Evolutionary conservation across 2,113 vertebrate genomes (phyloP), one percentile per base, ranked within the genome.

Genomic region (Leucopternis melanops): DNA sequence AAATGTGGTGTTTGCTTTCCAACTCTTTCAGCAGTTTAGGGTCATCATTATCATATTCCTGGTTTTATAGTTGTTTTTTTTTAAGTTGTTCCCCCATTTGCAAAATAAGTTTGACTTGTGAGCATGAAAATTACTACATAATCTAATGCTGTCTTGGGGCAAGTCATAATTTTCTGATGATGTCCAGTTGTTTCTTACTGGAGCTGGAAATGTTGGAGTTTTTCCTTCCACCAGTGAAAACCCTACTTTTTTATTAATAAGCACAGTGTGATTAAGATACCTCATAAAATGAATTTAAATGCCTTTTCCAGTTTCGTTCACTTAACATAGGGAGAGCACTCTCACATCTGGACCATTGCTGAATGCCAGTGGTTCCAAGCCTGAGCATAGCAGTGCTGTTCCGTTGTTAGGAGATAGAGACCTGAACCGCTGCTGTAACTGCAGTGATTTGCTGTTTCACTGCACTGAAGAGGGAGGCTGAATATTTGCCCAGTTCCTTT

Each of bases 321-420:
- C 22, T 77, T 50, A 66, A 38, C 5, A 21, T 5, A 36, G 52
- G 29, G 32, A 71, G 42, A 47, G 9, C 6, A 72, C 6, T 75
- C 21, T 52, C 11, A 1, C 11, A 3, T 27, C 4, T 0, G 0
- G 21, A 42, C 4, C 40, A 11, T 45, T 54, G 34, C 44, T 71
- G 78, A 71, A 59, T 38, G 45, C 13, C 22, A n/a, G n/a, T 16
- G 13, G 9, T 81, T 82, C 38, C 17, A 54, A 71, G 18, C 8
- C 19, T 38, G 26, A 79, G 27, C 5, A 6, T 1, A 3, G 15
- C 31, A 17, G 11, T 55, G 22, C 19, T 40, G 3, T 10, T 74
- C n/a, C 2, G 0, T 12, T 47, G 84, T 16, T 10, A 19, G 22
- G 11, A 20, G 15, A 11, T 44, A 26, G 66, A 90, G 79, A 47